A percentile compares a stretch with the other conserved stretches of the same genome.
phyloP scores from a whole-genome alignment of 2,888 invertebrate genomes.

The Thyatira batis region DNA sequence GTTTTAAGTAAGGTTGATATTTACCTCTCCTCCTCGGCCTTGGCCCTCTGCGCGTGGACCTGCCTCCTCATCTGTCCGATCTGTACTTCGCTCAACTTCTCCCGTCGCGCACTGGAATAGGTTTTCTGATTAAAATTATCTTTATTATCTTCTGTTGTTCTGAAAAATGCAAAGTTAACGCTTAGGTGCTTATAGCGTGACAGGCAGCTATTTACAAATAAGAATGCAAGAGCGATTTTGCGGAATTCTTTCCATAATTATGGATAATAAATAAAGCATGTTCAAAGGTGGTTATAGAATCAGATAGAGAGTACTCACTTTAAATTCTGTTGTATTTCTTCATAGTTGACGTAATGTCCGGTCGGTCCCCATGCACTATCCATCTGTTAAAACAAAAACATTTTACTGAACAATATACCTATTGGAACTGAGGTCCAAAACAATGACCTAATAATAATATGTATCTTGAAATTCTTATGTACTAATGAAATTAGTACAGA shows the following conservation, averaged over 20 bases:
- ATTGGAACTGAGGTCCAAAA: too few species aligned
- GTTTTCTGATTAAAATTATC: slow-evolving; percentile 18
- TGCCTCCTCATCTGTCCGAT: slow-evolving; percentile 91
- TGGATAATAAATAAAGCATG: too few species aligned
- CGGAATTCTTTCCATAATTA: neutral
- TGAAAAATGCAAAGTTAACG: neutral
- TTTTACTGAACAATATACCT: too few species aligned
- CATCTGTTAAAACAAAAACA: slow-evolving; percentile 22
- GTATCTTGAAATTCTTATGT: too few species aligned
- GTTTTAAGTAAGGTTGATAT: slow-evolving; percentile 25
- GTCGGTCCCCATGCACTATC: slow-evolving; percentile 78
- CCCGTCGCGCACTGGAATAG: slow-evolving; percentile 81
- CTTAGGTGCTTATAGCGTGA: neutral
- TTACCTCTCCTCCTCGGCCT: slow-evolving; percentile 92
- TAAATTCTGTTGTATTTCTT: slow-evolving; percentile 91
- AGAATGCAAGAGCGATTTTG: neutral
- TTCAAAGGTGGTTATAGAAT: neutral
- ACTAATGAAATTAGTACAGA: too few species aligned
- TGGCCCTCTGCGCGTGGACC: slow-evolving; percentile 89
- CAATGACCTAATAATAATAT: too few species aligned
- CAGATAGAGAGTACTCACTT: slow-evolving; percentile 82
- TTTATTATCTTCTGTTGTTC: slow-evolving; percentile 12
- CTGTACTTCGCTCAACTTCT: slow-evolving; percentile 90
- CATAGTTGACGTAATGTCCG: slow-evolving; percentile 91
- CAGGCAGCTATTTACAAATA: neutral